Evolutionary conservation across 2,797 vertebrate genomes (phyloP).

Genomic region (Coilia nasus): DNA sequence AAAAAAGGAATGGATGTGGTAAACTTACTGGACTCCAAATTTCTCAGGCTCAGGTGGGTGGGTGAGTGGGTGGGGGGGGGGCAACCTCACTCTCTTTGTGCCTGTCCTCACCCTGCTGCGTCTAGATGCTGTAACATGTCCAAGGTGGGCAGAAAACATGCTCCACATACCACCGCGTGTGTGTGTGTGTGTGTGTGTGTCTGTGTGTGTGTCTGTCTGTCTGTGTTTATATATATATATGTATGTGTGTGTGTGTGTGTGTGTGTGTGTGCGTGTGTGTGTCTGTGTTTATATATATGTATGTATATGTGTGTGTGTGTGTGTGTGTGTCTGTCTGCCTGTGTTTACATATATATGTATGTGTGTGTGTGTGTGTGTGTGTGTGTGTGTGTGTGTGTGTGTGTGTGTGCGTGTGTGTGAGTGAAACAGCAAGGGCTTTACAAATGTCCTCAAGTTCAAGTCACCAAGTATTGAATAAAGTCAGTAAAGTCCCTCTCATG

Average conservation of each 20-base stretch:
- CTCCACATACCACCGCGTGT: slow-evolving; percentile 38
- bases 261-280: not conserved
- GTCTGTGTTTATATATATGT: no score
- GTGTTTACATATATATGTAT: no score
- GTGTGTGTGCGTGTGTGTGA: not conserved
- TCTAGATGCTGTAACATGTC: slow-evolving; percentile 42
- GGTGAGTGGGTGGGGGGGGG: no score
- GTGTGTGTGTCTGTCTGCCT: no score
- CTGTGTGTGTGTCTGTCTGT: no score
- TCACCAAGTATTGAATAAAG: slow-evolving; percentile 20
- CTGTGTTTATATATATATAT: no score
- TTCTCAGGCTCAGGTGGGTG: no score
- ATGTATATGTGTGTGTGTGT: not conserved
- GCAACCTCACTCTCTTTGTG: slow-evolving; percentile 29
- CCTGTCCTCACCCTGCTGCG: slow-evolving; percentile 52
- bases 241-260: not conserved
- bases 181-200: slow-evolving; percentile 34
- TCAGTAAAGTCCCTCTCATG: slow-evolving; percentile 29
- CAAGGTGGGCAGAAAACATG: slow-evolving; percentile 48
- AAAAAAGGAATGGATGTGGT: not conserved
- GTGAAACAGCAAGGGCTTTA: not conserved
- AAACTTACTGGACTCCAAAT: not conserved
- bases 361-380: slow-evolving; percentile 34
- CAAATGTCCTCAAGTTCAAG: not conserved
- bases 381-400: no score